phyloP scores from a whole-genome alignment of 2,797 vertebrate species.

The Phalloptychus januarius region DNA sequence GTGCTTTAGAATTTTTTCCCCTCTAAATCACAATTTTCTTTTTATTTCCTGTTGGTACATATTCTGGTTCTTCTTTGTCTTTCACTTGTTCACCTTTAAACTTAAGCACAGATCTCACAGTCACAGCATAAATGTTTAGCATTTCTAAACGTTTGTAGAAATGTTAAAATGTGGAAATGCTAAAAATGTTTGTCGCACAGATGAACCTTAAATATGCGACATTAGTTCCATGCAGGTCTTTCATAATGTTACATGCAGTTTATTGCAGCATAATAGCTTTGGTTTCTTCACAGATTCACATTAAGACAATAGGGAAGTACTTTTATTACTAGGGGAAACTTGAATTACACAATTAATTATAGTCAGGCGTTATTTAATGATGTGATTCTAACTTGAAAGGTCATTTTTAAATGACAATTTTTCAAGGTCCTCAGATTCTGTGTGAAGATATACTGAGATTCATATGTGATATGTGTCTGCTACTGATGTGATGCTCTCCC shows the following conservation, averaged over 20 bases:
- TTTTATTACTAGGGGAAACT: not conserved
- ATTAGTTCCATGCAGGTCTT: not conserved
- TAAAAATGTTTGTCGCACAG: not conserved
- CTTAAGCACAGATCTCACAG: too few species aligned
- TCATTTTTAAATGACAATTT: not conserved
- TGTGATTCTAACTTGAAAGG: not conserved
- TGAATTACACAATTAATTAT: not conserved
- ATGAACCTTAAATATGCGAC: not conserved
- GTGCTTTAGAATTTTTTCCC: not conserved
- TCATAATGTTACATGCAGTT: not conserved
- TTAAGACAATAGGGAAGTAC: not conserved
- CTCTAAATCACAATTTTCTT: not conserved
- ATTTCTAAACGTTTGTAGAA: too few species aligned
- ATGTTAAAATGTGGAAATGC: too few species aligned
- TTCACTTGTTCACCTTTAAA: too few species aligned
- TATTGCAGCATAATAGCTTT: not conserved
- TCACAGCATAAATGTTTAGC: too few species aligned
- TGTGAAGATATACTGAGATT: not conserved
- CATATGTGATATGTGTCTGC: not conserved
- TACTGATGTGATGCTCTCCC: too few species aligned
- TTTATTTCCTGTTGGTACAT: not conserved
- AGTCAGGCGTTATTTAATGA: not conserved
- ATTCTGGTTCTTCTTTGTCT: not conserved
- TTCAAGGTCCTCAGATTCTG: not conserved
- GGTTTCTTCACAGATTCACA: not conserved